A percentile compares a stretch with the other conserved stretches of the same genome.
Conservation (phyloP, 1,140 invertebrate species). For the Heliconius congener region DNA sequence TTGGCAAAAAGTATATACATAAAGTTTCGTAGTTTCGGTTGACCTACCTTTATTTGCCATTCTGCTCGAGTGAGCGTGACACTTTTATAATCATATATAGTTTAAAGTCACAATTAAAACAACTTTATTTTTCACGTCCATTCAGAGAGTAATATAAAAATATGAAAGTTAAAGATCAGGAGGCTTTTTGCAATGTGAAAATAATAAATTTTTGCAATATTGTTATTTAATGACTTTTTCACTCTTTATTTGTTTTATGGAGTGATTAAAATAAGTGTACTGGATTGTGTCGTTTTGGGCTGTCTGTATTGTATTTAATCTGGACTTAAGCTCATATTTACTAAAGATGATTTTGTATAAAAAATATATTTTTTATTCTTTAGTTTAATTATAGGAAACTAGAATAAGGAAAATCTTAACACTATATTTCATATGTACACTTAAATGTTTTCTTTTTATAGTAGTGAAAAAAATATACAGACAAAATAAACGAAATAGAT, state of each 20-base stretch:
- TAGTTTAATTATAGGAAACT: no score
- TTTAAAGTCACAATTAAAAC: conserved; percentile 27
- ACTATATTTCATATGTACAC: no score
- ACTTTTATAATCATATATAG: conserved; percentile 28
- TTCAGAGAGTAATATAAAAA: not conserved
- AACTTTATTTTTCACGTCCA: conserved; percentile 4
- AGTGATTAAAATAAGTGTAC: not conserved
- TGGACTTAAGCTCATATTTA: no score
- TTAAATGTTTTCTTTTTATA: no score
- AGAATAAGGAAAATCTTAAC: no score
- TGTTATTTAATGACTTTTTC: not conserved
- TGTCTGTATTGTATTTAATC: no score
- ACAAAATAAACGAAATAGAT: no score
- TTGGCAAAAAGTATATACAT: conserved; percentile 32
- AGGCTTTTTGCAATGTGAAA: not conserved
- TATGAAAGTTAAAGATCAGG: not conserved
- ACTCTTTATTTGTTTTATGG: not conserved
- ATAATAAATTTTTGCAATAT: not conserved
- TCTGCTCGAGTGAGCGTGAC: conserved; percentile 19
- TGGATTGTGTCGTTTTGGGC: not conserved
- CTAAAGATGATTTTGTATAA: no score
- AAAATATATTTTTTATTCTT: no score
- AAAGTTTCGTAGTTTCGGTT: conserved; percentile 25
- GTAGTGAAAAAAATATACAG: no score
- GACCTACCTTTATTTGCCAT: conserved; percentile 19